Percentiles rank a stretch among this genome's conserved stretches.
Conservation (phyloP, 2,797 vertebrate genomes). For the Periophthalmus magnuspinnatus region DNA sequence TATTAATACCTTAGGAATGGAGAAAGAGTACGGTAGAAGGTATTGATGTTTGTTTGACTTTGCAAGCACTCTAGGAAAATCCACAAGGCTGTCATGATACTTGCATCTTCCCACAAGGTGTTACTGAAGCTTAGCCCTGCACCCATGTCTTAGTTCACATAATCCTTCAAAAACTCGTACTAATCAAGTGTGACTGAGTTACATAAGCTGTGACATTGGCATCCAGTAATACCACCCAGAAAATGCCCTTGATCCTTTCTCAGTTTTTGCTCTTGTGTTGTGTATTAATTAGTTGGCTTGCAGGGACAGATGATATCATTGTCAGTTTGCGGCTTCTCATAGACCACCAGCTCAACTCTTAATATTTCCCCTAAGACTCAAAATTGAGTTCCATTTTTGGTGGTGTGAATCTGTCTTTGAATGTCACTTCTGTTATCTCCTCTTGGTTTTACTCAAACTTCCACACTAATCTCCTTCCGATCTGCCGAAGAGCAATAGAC, state of each 20-base stretch:
- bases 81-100: slow-evolving; percentile 37
- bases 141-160: slow-evolving; percentile 30
- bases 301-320: slow-evolving; percentile 18
- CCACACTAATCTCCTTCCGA: not conserved
- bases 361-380: slow-evolving; percentile 1
- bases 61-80: slow-evolving; percentile 32
- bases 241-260: slow-evolving; percentile 28
- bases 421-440: not conserved
- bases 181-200: slow-evolving; percentile 34
- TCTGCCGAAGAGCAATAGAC: not conserved
- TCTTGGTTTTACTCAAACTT: not conserved
- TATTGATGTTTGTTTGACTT: slow-evolving; percentile 29
- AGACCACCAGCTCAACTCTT: slow-evolving; percentile 6
- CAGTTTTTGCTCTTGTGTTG: slow-evolving; percentile 14
- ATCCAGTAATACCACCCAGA: slow-evolving; percentile 34
- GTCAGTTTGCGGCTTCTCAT: slow-evolving; percentile 17
- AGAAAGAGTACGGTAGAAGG: not conserved
- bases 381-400: not conserved
- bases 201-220: slow-evolving; percentile 25
- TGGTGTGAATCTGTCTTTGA: slow-evolving; percentile 10
- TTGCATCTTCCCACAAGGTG: slow-evolving; percentile 24
- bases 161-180: slow-evolving; percentile 45
- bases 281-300: slow-evolving; percentile 20
- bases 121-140: slow-evolving; percentile 39
- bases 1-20: not conserved